These are phyloP conservation scores for Platycnemis pennipes DNA, from an alignment of 2,888 invertebrate genomes.

Conservation along the genomic window DNA sequence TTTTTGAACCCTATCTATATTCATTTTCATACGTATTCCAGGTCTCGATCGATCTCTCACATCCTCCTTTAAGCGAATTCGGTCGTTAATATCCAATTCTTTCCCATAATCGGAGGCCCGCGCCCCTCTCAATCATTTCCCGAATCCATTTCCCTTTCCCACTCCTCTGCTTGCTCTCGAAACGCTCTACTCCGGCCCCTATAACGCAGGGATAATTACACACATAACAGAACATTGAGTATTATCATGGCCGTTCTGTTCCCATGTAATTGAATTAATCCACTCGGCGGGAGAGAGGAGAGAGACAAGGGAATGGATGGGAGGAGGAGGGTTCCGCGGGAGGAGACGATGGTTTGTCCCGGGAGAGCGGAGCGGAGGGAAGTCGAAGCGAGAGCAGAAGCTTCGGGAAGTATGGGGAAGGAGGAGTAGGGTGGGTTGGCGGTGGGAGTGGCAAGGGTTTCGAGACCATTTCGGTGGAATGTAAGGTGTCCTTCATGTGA, in stretches of 20 bases:
- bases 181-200: constrained; percentile 65
- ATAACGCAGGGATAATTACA: constrained; percentile 73
- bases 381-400: not conserved
- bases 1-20: not conserved
- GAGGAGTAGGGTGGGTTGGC: not conserved
- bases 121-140: not conserved
- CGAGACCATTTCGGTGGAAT: constrained; percentile 24
- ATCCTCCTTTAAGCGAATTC: not conserved
- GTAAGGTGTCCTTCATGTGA: constrained; percentile 42
- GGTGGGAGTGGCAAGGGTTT: constrained; percentile 24
- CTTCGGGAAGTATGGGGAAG: not conserved
- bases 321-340: constrained; percentile 10
- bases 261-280: constrained; percentile 73
- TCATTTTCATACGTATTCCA: not conserved
- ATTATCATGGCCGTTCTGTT: constrained; percentile 72
- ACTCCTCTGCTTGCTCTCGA: constrained; percentile 15
- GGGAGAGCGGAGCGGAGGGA: not conserved
- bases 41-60: not conserved
- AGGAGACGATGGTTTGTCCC: constrained; percentile 26
- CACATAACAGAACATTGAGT: constrained; percentile 74
- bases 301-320: constrained; percentile 17
- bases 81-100: constrained; percentile 23
- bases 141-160: not conserved
- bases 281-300: constrained; percentile 68
- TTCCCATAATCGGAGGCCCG: not conserved